Percentiles rank a stretch among this genome's conserved stretches.
phyloP scores from a whole-genome alignment of 2,888 invertebrate species.

The Vandiemenella viatica region DNA sequence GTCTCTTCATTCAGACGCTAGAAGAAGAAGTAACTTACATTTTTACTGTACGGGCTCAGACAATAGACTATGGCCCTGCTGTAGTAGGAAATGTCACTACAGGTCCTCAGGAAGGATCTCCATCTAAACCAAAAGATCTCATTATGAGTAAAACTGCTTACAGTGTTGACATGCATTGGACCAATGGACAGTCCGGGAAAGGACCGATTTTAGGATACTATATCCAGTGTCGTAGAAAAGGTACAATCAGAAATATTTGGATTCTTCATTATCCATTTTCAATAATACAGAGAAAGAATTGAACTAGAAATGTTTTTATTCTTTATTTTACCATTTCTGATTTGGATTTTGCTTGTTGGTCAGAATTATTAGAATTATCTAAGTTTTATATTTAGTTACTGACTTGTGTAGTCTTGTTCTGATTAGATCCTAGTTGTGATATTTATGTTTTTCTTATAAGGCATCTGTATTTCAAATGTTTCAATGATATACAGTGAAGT shows the following conservation, averaged over 20 bases:
- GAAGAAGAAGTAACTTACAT: slow-evolving; percentile 91
- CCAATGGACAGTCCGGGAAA: slow-evolving; percentile 67
- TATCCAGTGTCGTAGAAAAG: slow-evolving; percentile 68
- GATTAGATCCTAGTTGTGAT: no score
- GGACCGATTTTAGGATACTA: slow-evolving; percentile 82
- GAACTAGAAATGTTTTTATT: slow-evolving; percentile 13
- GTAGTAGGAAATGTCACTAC: slow-evolving; percentile 69
- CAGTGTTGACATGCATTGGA: slow-evolving; percentile 76
- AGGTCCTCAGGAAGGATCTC: slow-evolving; percentile 84
- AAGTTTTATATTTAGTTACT: no score
- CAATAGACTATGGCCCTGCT: slow-evolving; percentile 73
- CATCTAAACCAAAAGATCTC: slow-evolving; percentile 59
- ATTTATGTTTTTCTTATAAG: no score
- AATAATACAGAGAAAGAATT: slow-evolving; percentile 6
- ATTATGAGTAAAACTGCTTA: slow-evolving; percentile 61
- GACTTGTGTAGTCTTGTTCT: no score
- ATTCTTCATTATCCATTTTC: background rate
- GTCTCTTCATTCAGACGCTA: slow-evolving; percentile 64
- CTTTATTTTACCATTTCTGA: no score
- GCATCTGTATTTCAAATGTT: no score
- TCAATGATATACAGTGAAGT: no score
- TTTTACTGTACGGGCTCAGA: slow-evolving; percentile 83
- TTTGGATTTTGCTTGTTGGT: no score
- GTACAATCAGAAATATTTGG: no score
- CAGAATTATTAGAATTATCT: no score